phyloP scores from a whole-genome alignment of 2,888 invertebrate genomes.

The Drosophila picticornis region DNA sequence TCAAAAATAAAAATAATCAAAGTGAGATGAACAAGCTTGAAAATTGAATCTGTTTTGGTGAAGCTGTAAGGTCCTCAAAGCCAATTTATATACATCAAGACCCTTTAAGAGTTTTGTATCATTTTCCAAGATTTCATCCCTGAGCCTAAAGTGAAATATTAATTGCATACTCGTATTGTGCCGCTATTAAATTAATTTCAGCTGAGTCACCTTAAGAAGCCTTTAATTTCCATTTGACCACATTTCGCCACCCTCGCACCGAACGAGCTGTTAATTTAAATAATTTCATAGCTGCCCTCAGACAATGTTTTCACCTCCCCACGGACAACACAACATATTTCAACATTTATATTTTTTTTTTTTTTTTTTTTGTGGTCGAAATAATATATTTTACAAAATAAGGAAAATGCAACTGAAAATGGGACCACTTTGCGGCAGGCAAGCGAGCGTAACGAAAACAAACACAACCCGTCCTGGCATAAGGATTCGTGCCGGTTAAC shows the following conservation, averaged over 20 bases:
- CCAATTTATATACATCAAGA: background rate
- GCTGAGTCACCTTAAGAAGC: slow-evolving; percentile 39
- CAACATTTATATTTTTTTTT: slow-evolving; percentile 21
- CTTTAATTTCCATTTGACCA: slow-evolving; percentile 1
- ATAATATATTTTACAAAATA: slow-evolving; percentile 49
- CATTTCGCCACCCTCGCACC: slow-evolving; percentile 14
- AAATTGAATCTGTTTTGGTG: background rate
- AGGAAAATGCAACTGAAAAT: slow-evolving; percentile 56
- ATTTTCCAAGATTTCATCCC: background rate
- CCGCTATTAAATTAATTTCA: background rate
- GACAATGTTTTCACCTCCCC: background rate
- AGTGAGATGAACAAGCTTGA: background rate
- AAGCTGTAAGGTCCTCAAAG: background rate
- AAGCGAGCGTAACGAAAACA: slow-evolving; percentile 64
- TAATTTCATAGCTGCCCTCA: slow-evolving; percentile 39
- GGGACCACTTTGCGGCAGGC: slow-evolving; percentile 59
- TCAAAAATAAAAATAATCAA: background rate
- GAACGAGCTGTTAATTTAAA: slow-evolving; percentile 59
- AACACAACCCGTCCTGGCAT: slow-evolving; percentile 54
- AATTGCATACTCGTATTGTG: slow-evolving; percentile 1
- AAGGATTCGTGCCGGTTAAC: slow-evolving; percentile 35
- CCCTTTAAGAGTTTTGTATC: background rate
- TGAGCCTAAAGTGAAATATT: background rate
- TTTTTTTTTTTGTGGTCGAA: slow-evolving; percentile 18
- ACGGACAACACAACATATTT: slow-evolving; percentile 4